These are phyloP conservation scores for Cryptophagus acutangulus DNA, from an alignment of 2,888 invertebrate genomes.

Conservation along the genomic window DNA sequence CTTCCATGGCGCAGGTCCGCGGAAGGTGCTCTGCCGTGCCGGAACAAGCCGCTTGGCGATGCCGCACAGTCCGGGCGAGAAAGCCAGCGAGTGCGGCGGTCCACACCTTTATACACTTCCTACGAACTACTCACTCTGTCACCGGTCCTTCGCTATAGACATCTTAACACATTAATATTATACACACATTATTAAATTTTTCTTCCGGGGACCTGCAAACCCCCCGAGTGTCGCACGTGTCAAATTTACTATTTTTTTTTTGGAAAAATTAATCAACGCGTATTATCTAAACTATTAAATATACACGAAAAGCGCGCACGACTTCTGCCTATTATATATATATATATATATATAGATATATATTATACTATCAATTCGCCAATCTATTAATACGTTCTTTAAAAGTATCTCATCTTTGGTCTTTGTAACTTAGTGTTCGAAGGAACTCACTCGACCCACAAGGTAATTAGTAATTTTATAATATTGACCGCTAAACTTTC, in stretches of 20 bases:
- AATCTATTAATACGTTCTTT: too few species aligned
- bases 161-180: background rate
- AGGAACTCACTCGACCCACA: slow-evolving; percentile 4
- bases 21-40: slow-evolving; percentile 18
- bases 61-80: slow-evolving; percentile 53
- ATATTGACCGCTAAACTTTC: too few species aligned
- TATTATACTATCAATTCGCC: too few species aligned
- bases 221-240: background rate
- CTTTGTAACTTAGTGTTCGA: background rate
- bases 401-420: too few species aligned
- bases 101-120: slow-evolving; percentile 44
- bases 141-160: slow-evolving; percentile 34
- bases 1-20: slow-evolving; percentile 25
- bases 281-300: background rate
- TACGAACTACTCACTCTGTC: slow-evolving; percentile 45
- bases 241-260: background rate
- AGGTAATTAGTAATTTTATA: background rate
- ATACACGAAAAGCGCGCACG: slow-evolving; percentile 4
- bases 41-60: slow-evolving; percentile 33
- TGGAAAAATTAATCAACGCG: background rate
- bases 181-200: background rate
- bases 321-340: slow-evolving; percentile 10
- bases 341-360: too few species aligned
- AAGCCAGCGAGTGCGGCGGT: slow-evolving; percentile 57
- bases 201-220: background rate